Conservation (phyloP, 2,888 invertebrate genomes). For the Campoletis raptor region DNA sequence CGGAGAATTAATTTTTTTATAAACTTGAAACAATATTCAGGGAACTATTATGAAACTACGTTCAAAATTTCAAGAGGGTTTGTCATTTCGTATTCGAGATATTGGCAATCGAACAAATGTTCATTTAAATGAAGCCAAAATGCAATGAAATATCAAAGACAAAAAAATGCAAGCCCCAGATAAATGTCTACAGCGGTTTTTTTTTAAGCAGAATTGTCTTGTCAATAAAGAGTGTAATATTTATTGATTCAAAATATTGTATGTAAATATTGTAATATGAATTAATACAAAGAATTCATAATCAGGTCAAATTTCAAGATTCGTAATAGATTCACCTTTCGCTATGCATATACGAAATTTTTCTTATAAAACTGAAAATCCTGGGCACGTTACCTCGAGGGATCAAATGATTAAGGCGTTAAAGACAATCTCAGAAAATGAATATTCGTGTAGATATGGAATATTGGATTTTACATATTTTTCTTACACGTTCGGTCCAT, state of each 20-base stretch:
- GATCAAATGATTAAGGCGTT: conserved; percentile 9
- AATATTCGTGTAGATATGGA: background rate
- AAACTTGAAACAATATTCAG: too few species aligned
- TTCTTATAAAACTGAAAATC: background rate
- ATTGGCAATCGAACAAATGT: background rate
- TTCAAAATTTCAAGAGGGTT: too few species aligned
- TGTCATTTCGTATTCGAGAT: too few species aligned
- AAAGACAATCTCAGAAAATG: background rate
- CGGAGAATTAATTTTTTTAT: too few species aligned
- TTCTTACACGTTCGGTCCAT: background rate
- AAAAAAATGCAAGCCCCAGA: background rate
- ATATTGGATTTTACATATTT: conserved; percentile 10
- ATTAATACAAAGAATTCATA: background rate
- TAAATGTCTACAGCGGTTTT: background rate
- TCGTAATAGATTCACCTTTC: background rate
- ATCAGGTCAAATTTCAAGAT: background rate
- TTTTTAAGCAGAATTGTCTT: background rate
- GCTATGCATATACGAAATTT: background rate
- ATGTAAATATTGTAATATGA: too few species aligned
- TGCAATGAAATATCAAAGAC: background rate
- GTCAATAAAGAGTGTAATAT: background rate
- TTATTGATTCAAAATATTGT: too few species aligned
- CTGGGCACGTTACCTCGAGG: background rate
- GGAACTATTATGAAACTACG: too few species aligned
- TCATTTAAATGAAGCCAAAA: background rate